Evolutionary conservation across 2,113 vertebrate genomes (phyloP).

Genomic region (Orcinus orca): DNA sequence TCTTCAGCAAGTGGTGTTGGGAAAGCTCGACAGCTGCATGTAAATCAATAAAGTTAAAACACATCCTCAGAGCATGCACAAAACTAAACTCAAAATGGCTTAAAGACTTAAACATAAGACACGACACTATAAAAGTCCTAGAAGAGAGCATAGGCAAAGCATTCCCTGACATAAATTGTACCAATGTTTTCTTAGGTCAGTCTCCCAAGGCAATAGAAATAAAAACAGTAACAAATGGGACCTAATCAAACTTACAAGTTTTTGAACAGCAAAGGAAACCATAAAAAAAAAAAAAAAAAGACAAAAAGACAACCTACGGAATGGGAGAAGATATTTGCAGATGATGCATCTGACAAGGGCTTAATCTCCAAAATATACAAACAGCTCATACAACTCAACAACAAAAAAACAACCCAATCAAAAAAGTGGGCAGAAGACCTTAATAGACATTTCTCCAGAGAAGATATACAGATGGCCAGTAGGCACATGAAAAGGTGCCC

Average conservation of each 20-base stretch:
- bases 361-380: background rate
- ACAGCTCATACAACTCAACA: background rate
- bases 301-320: background rate
- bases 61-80: background rate
- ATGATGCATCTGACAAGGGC: background rate
- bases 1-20: background rate
- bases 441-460: background rate
- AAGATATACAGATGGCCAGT: background rate
- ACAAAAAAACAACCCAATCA: background rate
- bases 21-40: background rate
- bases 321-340: background rate
- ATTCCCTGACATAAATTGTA: fast-evolving
- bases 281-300: no score
- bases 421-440: background rate
- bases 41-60: background rate
- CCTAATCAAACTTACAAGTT: background rate
- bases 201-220: background rate
- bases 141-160: background rate
- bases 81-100: background rate
- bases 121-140: background rate
- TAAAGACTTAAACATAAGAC: background rate
- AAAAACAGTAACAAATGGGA: background rate
- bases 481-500: background rate
- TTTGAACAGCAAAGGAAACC: no score
- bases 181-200: background rate